These are phyloP conservation scores for Drosophila paucipuncta DNA, from an alignment of 2,888 invertebrate genomes.

Conservation along the genomic window DNA sequence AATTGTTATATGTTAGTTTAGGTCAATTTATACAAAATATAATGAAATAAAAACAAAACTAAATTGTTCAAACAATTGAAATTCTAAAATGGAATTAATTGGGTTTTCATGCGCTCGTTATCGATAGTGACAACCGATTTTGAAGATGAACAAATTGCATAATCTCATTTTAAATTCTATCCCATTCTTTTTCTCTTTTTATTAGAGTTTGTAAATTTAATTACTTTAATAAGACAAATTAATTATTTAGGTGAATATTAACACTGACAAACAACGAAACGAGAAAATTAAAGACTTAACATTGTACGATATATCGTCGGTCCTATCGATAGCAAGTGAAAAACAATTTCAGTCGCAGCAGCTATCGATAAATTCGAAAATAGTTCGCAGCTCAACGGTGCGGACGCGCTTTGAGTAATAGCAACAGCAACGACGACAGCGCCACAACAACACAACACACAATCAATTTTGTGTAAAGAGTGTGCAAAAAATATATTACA, in stretches of 20 bases:
- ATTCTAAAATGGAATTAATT: not conserved
- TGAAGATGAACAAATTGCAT: not conserved
- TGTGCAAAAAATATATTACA: slow-evolving; percentile 51
- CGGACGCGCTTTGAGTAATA: slow-evolving; percentile 40
- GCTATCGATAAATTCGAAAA: slow-evolving; percentile 27
- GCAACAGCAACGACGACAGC: slow-evolving; percentile 63
- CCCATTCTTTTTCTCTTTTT: not conserved
- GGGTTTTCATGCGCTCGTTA: not conserved
- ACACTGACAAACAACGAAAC: not conserved
- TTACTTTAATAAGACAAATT: not conserved
- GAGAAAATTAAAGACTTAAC: not conserved
- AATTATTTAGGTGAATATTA: not conserved
- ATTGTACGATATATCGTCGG: not conserved
- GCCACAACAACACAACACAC: slow-evolving; percentile 59
- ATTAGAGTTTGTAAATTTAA: not conserved
- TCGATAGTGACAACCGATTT: slow-evolving; percentile 1
- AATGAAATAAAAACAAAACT: not conserved
- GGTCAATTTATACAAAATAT: not conserved
- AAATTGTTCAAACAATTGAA: not conserved
- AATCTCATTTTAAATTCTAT: not conserved
- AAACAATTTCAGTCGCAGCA: not conserved
- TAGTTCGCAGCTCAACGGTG: slow-evolving; percentile 15
- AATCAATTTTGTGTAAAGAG: slow-evolving; percentile 54
- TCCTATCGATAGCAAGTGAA: slow-evolving; percentile 8
- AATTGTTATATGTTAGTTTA: not conserved